Evolutionary conservation across 2,797 vertebrate species (phyloP), one percentile per base, ranked within the genome.

Genomic region (Ctenosaura bakeri): DNA sequence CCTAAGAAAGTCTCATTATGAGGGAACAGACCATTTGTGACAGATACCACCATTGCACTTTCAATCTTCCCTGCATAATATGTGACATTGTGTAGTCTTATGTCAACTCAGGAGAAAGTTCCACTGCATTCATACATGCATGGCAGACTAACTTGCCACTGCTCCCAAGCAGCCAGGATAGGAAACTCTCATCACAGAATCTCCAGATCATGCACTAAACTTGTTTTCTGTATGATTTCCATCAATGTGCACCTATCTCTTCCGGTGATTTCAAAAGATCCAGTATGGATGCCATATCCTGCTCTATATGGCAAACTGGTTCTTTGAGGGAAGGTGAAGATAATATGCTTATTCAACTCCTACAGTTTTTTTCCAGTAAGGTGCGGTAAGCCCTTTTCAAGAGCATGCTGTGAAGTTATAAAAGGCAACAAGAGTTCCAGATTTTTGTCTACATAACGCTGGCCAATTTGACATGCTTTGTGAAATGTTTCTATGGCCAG

Each of bases 241-340:
- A 62, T 62, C 20, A 5, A 62, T 22, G 20, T 62, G 18, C 56
- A 62, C 5, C 6, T 87, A 69, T 69, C 66, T 69, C 32, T 69
- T 80, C 77, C 4, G 8, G 32, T 74, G 69, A 8, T 76, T 56
- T 83, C 85, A 66, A 88, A 73, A 77, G 22, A 4, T 26, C 78
- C 9, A 35, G 74, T 26, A 76, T 8, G 54, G 56, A 46, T 64
- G 81, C 79, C 90, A 91, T 10, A 9, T 78, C 82, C 86, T 84
- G 62, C 35, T 79, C 29, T 32, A 69, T 32, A 32, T 69, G 20
- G 9, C 85, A 87, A 78, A 83, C 86, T 59, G 81, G 32, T 69
- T 69, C 59, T 83, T 71, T 84, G 8, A 73, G 66, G 71, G n/a
- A 50, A 42, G 13, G 35, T 52, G 35, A 54, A 42, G 82, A 81